Percentiles rank a stretch among this genome's conserved stretches.
Conservation (phyloP, 2,113 vertebrate species). For the Seriola rivoliana region DNA sequence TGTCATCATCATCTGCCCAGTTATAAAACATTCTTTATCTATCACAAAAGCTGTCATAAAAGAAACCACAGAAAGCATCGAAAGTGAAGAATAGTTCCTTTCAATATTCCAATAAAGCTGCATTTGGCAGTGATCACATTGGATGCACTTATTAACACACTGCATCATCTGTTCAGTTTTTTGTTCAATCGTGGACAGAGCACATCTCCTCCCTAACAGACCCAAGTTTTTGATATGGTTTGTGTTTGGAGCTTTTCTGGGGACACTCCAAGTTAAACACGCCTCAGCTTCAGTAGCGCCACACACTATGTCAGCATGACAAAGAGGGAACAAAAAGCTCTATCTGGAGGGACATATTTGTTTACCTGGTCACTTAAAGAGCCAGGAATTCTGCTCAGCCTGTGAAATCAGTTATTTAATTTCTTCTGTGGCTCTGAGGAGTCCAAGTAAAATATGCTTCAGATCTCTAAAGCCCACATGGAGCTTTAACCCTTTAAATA, state of each 20-base stretch:
- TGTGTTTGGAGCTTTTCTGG: neutral
- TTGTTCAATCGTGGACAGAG: neutral
- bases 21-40: constrained; percentile 13
- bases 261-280: constrained; percentile 13
- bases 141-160: neutral
- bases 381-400: too few relatives aligned
- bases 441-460: too few relatives aligned
- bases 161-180: neutral
- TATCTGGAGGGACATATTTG: neutral
- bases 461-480: too few relatives aligned
- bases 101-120: neutral
- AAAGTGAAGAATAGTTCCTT: constrained; percentile 23
- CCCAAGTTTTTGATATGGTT: neutral
- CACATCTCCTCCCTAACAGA: neutral
- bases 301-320: constrained; percentile 1
- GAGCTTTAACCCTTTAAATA: too few relatives aligned
- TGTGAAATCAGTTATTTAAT: too few relatives aligned
- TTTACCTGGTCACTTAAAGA: neutral
- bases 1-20: neutral
- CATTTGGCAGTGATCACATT: constrained; percentile 5
- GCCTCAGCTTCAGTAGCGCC: neutral
- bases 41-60: neutral
- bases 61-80: neutral
- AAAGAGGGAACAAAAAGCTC: constrained; percentile 4
- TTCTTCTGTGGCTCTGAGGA: too few relatives aligned